Percentiles rank a stretch among this genome's conserved stretches.
Evolutionary conservation across 2,888 invertebrate species (phyloP).

Genomic region (Dynastes hyllus): DNA sequence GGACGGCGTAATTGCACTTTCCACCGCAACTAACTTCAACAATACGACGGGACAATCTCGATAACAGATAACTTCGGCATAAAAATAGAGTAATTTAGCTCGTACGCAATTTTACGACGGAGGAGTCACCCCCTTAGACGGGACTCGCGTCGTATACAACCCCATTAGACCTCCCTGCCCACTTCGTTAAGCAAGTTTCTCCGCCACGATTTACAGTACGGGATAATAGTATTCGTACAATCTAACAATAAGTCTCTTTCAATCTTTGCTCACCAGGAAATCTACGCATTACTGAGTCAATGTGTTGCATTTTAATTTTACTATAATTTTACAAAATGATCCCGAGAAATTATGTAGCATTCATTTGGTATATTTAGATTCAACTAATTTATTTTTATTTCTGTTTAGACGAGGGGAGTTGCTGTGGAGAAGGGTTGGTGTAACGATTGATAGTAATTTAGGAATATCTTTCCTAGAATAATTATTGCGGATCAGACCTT

Average conservation of each 20-base stretch:
- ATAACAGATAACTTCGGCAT: slow-evolving; percentile 40
- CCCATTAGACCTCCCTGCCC: slow-evolving; percentile 45
- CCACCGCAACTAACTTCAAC: slow-evolving; percentile 18
- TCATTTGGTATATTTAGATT: too few relatives aligned
- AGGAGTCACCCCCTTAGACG: slow-evolving; percentile 38
- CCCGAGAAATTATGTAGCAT: too few relatives aligned
- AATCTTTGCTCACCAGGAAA: too few relatives aligned
- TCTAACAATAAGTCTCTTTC: too few relatives aligned
- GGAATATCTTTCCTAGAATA: too few relatives aligned
- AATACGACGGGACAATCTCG: slow-evolving; percentile 16
- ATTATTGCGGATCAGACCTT: too few relatives aligned
- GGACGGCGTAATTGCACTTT: slow-evolving; percentile 21
- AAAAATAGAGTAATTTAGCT: slow-evolving; percentile 48
- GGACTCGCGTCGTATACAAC: not conserved
- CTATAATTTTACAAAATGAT: too few relatives aligned
- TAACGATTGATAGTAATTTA: too few relatives aligned
- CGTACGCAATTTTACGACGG: slow-evolving; percentile 22
- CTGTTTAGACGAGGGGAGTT: too few relatives aligned
- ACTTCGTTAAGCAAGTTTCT: slow-evolving; percentile 24
- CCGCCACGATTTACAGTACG: not conserved
- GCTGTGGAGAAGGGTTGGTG: too few relatives aligned
- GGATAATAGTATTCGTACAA: not conserved
- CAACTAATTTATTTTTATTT: too few relatives aligned
- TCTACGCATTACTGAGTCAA: not conserved
- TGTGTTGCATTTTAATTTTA: too few relatives aligned